Evolutionary conservation across 2,113 vertebrate genomes (phyloP).

Genomic region (Smithornis capensis): DNA sequence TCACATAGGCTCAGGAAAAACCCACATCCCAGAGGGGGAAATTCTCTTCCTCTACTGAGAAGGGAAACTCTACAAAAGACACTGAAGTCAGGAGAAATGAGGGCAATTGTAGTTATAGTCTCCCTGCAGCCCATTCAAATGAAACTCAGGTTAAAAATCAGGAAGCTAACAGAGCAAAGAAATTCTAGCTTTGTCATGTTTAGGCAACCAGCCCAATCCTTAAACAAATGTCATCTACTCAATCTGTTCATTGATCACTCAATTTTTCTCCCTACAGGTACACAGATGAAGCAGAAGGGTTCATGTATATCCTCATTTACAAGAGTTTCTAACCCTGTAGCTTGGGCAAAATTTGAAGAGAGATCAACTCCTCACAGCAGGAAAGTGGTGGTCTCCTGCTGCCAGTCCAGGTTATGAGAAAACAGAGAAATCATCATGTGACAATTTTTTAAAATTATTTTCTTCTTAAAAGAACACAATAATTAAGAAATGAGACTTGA

Average conservation of each 20-base stretch:
- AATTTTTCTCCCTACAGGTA: background rate
- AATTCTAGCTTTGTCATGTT: background rate
- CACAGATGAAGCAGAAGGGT: background rate
- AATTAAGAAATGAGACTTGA: background rate
- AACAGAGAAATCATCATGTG: background rate
- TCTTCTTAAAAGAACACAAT: background rate
- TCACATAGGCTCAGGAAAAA: background rate
- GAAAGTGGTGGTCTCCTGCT: background rate
- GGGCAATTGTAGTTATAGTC: background rate
- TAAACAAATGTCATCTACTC: background rate
- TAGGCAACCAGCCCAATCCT: background rate
- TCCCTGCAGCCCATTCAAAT: background rate
- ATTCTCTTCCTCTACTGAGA: background rate
- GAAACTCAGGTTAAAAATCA: background rate
- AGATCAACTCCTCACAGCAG: background rate
- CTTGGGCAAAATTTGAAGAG: background rate
- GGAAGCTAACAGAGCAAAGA: background rate
- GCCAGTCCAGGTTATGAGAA: background rate
- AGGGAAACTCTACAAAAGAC: background rate
- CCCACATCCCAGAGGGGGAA: background rate
- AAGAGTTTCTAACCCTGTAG: background rate
- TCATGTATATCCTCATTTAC: background rate
- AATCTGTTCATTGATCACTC: background rate
- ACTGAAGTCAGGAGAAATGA: background rate
- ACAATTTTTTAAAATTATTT: too few relatives aligned